Percentiles rank a stretch among this genome's conserved stretches.
phyloP scores from a whole-genome alignment of 2,888 invertebrate genomes.

The Zaprionus bogoriensis region DNA sequence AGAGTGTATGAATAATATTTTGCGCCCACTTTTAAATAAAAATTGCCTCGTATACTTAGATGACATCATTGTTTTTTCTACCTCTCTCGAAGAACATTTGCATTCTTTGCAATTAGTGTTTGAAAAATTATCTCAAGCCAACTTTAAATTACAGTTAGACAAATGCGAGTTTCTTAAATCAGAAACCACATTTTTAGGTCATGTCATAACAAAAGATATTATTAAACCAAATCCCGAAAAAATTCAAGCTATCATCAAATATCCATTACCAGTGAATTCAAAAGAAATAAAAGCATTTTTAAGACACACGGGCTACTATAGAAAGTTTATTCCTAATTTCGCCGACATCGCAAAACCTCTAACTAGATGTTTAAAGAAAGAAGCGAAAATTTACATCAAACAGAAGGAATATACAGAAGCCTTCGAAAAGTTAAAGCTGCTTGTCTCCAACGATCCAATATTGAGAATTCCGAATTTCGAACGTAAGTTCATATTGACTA shows the following conservation, averaged over 20 bases:
- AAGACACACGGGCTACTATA: not conserved
- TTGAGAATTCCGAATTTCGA: slow-evolving; percentile 8
- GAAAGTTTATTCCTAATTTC: not conserved
- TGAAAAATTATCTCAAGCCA: not conserved
- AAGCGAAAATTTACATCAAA: not conserved
- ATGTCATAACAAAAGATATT: slow-evolving; percentile 3
- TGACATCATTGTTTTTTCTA: not conserved
- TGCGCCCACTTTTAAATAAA: not conserved
- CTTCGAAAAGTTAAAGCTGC: slow-evolving; percentile 6
- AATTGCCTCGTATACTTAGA: not conserved
- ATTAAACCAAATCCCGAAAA: slow-evolving; percentile 3
- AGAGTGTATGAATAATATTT: too few species aligned
- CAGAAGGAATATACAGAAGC: slow-evolving; percentile 2
- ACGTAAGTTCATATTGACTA: slow-evolving; percentile 2
- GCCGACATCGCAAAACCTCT: slow-evolving; percentile 6
- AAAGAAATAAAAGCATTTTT: slow-evolving; percentile 3
- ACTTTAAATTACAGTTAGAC: slow-evolving; percentile 1
- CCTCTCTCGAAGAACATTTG: not conserved
- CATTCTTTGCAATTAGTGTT: not conserved
- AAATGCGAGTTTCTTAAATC: slow-evolving; percentile 4
- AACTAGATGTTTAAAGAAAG: slow-evolving; percentile 2
- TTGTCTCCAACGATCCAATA: slow-evolving; percentile 4
- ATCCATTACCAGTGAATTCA: not conserved
- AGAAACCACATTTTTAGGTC: not conserved
- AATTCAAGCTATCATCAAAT: not conserved